A percentile compares a stretch with the other conserved stretches of the same genome.
Evolutionary conservation across 2,113 vertebrate genomes (phyloP).

Genomic region (Alaudala cheleensis): DNA sequence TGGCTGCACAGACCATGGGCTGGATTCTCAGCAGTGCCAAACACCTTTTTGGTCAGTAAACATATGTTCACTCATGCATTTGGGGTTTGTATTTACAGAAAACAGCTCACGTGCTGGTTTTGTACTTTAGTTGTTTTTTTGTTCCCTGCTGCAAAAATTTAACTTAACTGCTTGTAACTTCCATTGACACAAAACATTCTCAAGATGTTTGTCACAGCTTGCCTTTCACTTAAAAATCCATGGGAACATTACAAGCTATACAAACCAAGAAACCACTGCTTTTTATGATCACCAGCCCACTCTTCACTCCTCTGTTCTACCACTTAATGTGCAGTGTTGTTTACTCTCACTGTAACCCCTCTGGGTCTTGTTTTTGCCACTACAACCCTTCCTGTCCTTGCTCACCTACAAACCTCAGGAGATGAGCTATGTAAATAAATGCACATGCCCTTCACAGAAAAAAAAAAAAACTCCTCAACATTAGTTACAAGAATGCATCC

Average conservation of each 20-base stretch:
- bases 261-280: background rate
- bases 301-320: background rate
- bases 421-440: background rate
- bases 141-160: background rate
- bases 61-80: background rate
- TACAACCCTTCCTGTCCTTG: background rate
- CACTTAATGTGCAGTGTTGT: background rate
- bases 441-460: fast-evolving
- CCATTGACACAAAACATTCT: slow-evolving; percentile 5
- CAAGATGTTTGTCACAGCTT: slow-evolving; percentile 39
- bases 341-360: background rate
- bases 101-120: background rate
- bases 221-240: slow-evolving; percentile 35
- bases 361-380: background rate
- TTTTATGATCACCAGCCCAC: background rate
- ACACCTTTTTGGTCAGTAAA: background rate
- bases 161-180: background rate
- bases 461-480: background rate
- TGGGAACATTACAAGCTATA: background rate
- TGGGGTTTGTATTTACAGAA: background rate
- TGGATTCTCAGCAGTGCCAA: background rate
- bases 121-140: background rate
- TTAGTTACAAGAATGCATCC: background rate
- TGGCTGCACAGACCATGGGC: background rate
- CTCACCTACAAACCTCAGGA: background rate